Evolutionary conservation across 2,888 invertebrate genomes (phyloP).

Genomic region (Schrankia costaestrigalis): DNA sequence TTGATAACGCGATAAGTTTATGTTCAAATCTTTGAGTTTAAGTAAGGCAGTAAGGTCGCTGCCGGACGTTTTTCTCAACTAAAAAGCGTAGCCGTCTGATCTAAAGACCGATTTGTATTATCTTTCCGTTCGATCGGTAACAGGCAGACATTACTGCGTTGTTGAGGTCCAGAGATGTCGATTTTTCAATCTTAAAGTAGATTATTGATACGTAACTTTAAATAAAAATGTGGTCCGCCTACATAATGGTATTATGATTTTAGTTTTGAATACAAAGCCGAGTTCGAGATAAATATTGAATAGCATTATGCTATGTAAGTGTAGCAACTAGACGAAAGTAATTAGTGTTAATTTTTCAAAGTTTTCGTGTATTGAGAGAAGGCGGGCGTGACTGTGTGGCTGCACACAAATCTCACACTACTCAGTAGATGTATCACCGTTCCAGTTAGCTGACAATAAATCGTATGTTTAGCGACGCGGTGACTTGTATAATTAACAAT

Average conservation of each 20-base stretch:
- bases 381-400: constrained; percentile 36
- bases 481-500: constrained; percentile 79
- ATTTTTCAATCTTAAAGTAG: constrained; percentile 58
- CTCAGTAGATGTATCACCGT: constrained; percentile 53
- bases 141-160: constrained; percentile 52
- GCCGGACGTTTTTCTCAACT: constrained; percentile 56
- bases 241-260: constrained; percentile 49
- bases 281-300: no score
- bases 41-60: constrained; percentile 56
- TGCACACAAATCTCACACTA: constrained; percentile 63
- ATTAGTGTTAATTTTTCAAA: constrained; percentile 61
- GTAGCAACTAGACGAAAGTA: constrained; percentile 37
- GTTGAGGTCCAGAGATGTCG: constrained; percentile 47
- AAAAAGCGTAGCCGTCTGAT: constrained; percentile 62
- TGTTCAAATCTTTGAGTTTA: constrained; percentile 68
- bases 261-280: no score
- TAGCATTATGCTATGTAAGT: neutral
- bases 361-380: constrained; percentile 54
- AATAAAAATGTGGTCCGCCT: constrained; percentile 45
- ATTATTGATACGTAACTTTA: constrained; percentile 41
- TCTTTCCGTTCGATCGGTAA: constrained; percentile 61
- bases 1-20: constrained; percentile 69
- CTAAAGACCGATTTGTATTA: constrained; percentile 56
- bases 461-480: constrained; percentile 75
- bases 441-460: constrained; percentile 75